A percentile compares a stretch with the other conserved stretches of the same genome.
phyloP scores from a whole-genome alignment of 2,113 vertebrate genomes.

The Dascyllus trimaculatus region DNA sequence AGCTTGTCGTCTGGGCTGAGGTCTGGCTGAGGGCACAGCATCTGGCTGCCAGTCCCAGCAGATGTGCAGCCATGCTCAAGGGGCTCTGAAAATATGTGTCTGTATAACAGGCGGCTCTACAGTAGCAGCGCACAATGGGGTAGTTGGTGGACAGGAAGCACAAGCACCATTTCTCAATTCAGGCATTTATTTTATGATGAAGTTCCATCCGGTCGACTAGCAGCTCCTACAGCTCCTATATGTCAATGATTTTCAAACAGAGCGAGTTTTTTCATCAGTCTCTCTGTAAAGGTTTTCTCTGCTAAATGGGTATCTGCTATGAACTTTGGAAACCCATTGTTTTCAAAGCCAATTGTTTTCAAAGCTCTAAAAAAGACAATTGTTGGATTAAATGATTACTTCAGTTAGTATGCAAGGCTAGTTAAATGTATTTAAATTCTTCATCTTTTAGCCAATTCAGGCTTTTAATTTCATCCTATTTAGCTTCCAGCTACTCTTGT shows the following conservation, averaged over 20 bases:
- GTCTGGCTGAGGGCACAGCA: slow-evolving; percentile 62
- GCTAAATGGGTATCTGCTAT: too few species aligned
- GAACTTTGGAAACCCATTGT: not conserved
- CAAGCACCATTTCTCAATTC: slow-evolving; percentile 4
- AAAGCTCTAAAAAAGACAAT: not conserved
- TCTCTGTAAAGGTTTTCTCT: not conserved
- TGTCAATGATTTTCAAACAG: not conserved
- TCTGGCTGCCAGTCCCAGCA: slow-evolving; percentile 61
- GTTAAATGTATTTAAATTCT: too few species aligned
- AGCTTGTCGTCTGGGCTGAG: slow-evolving; percentile 56
- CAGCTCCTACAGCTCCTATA: not conserved
- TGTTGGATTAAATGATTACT: too few species aligned
- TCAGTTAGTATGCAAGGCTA: too few species aligned
- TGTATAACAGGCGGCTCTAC: slow-evolving; percentile 21
- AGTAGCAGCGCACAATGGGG: slow-evolving; percentile 5
- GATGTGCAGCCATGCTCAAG: slow-evolving; percentile 44
- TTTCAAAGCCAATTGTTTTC: slow-evolving; percentile 1
- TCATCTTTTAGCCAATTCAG: too few species aligned
- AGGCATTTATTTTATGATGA: not conserved
- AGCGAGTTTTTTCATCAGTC: not conserved
- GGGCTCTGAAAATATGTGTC: slow-evolving; percentile 44
- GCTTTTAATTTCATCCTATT: too few species aligned
- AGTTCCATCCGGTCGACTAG: not conserved
- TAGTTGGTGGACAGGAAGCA: slow-evolving; percentile 23
- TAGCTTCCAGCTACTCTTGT: too few species aligned